Evolutionary conservation across 2,888 invertebrate genomes (phyloP).

Genomic region (Sphaerophoria taeniata): DNA sequence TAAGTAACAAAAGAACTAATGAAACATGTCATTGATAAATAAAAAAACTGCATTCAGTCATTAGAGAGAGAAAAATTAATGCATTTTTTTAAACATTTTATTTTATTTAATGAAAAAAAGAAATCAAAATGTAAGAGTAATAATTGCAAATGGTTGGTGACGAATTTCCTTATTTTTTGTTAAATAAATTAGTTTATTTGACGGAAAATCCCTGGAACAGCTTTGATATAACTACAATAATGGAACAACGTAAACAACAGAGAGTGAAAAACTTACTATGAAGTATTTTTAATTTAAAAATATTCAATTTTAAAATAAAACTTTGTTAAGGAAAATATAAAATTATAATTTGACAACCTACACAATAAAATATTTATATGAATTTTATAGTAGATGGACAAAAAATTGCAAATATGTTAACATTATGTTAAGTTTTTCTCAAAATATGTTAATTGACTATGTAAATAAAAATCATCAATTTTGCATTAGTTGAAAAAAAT

Average conservation of each 20-base stretch:
- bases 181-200: slow-evolving; percentile 28
- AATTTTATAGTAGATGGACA: slow-evolving; percentile 41
- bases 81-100: background rate
- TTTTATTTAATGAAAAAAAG: slow-evolving; percentile 9
- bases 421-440: slow-evolving; percentile 62
- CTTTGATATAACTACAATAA: background rate
- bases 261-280: slow-evolving; percentile 50
- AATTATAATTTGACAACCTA: slow-evolving; percentile 3
- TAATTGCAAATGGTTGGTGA: slow-evolving; percentile 6
- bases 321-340: background rate
- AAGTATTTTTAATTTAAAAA: slow-evolving; percentile 35
- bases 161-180: slow-evolving; percentile 13
- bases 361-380: slow-evolving; percentile 35
- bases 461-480: slow-evolving; percentile 73
- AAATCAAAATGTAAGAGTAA: slow-evolving; percentile 15
- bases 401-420: slow-evolving; percentile 45
- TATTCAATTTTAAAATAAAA: slow-evolving; percentile 13
- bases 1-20: slow-evolving; percentile 60
- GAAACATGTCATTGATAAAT: slow-evolving; percentile 44
- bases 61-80: slow-evolving; percentile 16
- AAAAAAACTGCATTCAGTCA: slow-evolving; percentile 41
- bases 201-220: slow-evolving; percentile 36
- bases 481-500: slow-evolving; percentile 67
- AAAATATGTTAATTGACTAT: slow-evolving; percentile 55
- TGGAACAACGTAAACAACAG: slow-evolving; percentile 48